Percentiles rank a stretch among this genome's conserved stretches.
Conservation (phyloP, 2,888 invertebrate species). For the Gerosis bhagava region DNA sequence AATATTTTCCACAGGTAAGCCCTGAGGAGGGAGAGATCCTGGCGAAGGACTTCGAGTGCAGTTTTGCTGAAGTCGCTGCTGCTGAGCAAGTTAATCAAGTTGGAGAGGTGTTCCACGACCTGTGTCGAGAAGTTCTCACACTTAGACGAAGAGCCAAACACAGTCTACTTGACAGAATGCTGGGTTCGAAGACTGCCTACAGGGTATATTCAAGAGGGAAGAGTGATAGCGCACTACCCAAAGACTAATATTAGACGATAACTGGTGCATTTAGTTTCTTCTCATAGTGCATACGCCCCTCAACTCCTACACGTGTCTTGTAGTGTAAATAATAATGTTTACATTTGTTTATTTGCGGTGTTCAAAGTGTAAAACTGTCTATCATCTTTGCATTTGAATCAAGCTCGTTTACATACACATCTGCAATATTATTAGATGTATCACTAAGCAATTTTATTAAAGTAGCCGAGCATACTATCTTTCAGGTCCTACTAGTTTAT, state of each 20-base stretch:
- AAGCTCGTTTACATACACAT: background rate
- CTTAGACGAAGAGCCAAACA: conserved; percentile 92
- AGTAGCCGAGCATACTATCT: too few relatives aligned
- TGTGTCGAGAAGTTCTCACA: conserved; percentile 91
- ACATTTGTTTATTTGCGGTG: too few relatives aligned
- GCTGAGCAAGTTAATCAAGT: conserved; percentile 94
- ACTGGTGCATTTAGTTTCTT: conserved; percentile 33
- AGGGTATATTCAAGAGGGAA: conserved; percentile 92
- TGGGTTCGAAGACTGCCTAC: conserved; percentile 88
- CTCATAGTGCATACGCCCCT: too few relatives aligned
- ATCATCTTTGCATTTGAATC: too few relatives aligned
- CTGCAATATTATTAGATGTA: too few relatives aligned
- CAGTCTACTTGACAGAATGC: conserved; percentile 91
- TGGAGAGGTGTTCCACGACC: conserved; percentile 92
- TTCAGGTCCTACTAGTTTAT: too few relatives aligned
- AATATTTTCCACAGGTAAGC: too few relatives aligned
- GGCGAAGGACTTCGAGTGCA: conserved; percentile 94
- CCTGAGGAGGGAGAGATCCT: conserved; percentile 94
- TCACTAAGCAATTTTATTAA: too few relatives aligned
- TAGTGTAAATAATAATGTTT: too few relatives aligned
- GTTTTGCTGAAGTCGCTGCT: conserved; percentile 93
- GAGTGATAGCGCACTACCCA: conserved; percentile 94
- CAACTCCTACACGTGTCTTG: too few relatives aligned
- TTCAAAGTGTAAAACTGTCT: too few relatives aligned
- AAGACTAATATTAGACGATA: conserved; percentile 80